Base-by-base conservation (phyloP, 2,888 invertebrate genomes). In the Hypena proboscidalis region DNA sequence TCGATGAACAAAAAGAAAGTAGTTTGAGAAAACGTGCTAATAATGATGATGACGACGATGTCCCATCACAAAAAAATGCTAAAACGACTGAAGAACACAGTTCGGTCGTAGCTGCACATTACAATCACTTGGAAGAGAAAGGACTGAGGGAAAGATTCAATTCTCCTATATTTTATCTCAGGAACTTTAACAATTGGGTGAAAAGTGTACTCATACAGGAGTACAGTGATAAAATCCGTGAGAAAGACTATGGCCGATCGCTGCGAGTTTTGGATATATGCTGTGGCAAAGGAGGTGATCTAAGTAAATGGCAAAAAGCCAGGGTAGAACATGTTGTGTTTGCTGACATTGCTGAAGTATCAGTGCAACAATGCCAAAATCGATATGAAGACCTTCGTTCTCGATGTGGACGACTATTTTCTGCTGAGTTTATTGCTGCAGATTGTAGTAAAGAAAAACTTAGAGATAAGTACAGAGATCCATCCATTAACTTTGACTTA, bases 161-260 rank as follows among this genome's bases (percentile, higher is more conserved):
- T 70, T 98, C 98, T 14, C 94, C 97, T 14, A 99, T 99, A 65
- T 95, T 97, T 69, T 95, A 96, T 77, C 93, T 99, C 91, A 93
- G 99, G 59, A 99, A 99, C 85, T 98, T 99, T 77, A 99, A 99
- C 83, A 99, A 99, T 83, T 99, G 99, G 99, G 95, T 98, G 7
- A 99, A 99, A 90, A 97, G 97, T 82, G 96, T 97, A 91, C 91
- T 98, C 0, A 99, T 99, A 67, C 95, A 96, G 92, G 94, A 96
- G 85, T 95, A 95, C 83, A 88, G 94, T 67, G 93, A 89, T 53
- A 94, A 93, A 80, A 92, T 94, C 29, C 94, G 93, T 69, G 92
- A 92, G 57, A 94, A 93, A 67, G 93, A 93, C 52, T 92, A 94
- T 54, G 94, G 95, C n/a, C 92, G 92, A 37, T 92, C 93, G 0